Base-by-base conservation (phyloP, 1,140 invertebrate genomes). In the Aphis craccivora region DNA sequence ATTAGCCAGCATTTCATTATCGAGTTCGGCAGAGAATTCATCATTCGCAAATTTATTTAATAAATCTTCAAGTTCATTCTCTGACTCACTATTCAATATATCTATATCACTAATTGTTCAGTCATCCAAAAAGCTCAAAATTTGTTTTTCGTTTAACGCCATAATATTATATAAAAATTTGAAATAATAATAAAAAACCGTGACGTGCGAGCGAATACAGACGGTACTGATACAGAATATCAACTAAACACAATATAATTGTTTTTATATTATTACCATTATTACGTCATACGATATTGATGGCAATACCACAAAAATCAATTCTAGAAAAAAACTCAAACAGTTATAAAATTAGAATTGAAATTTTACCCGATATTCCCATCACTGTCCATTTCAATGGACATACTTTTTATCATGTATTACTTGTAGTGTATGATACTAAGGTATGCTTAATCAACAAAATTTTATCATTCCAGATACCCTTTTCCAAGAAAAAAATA, bases 161-260 rank as follows among this genome's bases (percentile, higher is more conserved):
- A 76, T 76, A 45, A 30, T 40, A 40, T 8, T 81, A 81, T 35
- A 81, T n/a, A 81, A 37, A 81, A 81, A 81, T n/a, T 81, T 81
- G 25, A 81, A 81, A 37, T 81, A 81, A 81, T 37, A 81, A 81
- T 81, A 35, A 37, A 37, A 81, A 11, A 40, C 37, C 76, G 76
- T 22, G 76, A 37, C 76, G 22, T 81, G 76, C 76, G 35, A 35
- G 20, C 20, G 5, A 37, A 37, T 81, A 37, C 76, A 2, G 14
- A 37, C 20, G 76, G 76, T 81, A 81, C 76, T 35, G 35, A 37
- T 81, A 81, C 14, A 37, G 76, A 81, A 81, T 81, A 81, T 37
- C 76, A 81, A 81, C 35, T 81, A 81, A 81, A 81, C 76, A 35
- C 76, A n/a, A n/a, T n/a, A 81, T 76, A 37, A 81, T 81, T 35